These are phyloP conservation scores for human DNA, from an alignment of 2,113 vertebrate species.

Conservation along the genomic window DNA sequence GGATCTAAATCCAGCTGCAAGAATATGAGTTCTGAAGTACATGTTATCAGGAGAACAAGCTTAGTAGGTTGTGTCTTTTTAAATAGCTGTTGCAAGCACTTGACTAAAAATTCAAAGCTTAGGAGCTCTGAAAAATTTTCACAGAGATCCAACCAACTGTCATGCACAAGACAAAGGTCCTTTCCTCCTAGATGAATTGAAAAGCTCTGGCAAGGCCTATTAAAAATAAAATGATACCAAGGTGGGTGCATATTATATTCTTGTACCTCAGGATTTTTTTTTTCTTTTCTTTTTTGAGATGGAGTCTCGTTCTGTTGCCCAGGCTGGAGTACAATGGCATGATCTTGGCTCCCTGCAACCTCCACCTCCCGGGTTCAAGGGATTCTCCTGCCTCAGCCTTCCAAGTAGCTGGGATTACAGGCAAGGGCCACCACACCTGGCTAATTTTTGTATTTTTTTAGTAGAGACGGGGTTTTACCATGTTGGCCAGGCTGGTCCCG, in stretches of 20 bases:
- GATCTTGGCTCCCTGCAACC: no score
- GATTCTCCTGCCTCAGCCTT: no score
- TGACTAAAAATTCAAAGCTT: conserved; percentile 23
- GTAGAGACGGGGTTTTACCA: no score
- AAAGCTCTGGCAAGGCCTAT: background rate
- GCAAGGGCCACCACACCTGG: no score
- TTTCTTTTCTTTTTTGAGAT: background rate
- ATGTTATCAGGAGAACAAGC: conserved; percentile 1
- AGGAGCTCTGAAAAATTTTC: background rate
- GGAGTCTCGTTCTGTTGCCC: no score
- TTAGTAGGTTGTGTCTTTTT: conserved; percentile 38
- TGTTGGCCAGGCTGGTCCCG: no score
- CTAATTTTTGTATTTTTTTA: no score
- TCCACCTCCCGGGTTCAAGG: no score
- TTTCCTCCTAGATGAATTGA: background rate
- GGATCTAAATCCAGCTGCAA: background rate
- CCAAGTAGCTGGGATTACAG: no score
- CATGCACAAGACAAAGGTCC: background rate
- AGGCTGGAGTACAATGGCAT: no score
- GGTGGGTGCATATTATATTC: background rate
- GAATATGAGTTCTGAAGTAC: background rate
- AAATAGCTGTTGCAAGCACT: background rate
- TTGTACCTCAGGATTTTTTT: background rate
- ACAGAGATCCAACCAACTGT: background rate
- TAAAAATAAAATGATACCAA: conserved; percentile 38